Percentiles rank a stretch among this genome's conserved stretches.
These are phyloP conservation scores for Gambusia affinis DNA, from an alignment of 2,113 vertebrate genomes.

Conservation along the genomic window DNA sequence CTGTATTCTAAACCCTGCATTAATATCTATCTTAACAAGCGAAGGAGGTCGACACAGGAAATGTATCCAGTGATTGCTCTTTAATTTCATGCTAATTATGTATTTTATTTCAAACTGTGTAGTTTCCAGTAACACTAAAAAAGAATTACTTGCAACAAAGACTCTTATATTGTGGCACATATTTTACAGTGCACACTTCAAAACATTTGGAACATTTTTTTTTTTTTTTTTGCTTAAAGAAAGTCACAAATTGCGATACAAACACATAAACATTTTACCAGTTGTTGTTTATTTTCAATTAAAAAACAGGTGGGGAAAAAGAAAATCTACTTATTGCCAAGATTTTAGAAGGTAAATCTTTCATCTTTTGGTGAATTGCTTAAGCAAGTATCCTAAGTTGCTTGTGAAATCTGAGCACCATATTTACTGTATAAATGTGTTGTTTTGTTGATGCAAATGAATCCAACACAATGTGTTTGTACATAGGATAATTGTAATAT, in stretches of 20 bases:
- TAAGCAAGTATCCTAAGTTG: conserved; percentile 59
- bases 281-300: background rate
- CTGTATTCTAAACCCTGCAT: conserved; percentile 25
- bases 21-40: conserved; percentile 37
- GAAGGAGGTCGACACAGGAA: conserved; percentile 83
- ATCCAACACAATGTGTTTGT: conserved; percentile 74
- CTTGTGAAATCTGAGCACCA: conserved; percentile 74
- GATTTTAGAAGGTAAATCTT: conserved; percentile 1
- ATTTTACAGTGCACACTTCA: conserved; percentile 7
- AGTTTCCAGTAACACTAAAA: conserved; percentile 54
- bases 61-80: conserved; percentile 81
- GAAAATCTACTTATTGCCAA: conserved; percentile 2
- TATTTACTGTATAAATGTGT: conserved; percentile 83
- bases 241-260: conserved; percentile 7
- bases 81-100: conserved; percentile 44
- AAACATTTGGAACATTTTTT: background rate
- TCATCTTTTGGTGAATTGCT: conserved; percentile 43
- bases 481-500: conserved; percentile 82
- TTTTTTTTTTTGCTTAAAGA: background rate
- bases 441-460: conserved; percentile 69
- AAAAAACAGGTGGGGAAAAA: background rate
- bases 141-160: conserved; percentile 31
- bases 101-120: conserved; percentile 43
- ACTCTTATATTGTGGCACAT: conserved; percentile 31
- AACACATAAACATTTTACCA: background rate